These are phyloP conservation scores for Elysia crispata DNA, from an alignment of 2,888 invertebrate species.

Conservation along the genomic window DNA sequence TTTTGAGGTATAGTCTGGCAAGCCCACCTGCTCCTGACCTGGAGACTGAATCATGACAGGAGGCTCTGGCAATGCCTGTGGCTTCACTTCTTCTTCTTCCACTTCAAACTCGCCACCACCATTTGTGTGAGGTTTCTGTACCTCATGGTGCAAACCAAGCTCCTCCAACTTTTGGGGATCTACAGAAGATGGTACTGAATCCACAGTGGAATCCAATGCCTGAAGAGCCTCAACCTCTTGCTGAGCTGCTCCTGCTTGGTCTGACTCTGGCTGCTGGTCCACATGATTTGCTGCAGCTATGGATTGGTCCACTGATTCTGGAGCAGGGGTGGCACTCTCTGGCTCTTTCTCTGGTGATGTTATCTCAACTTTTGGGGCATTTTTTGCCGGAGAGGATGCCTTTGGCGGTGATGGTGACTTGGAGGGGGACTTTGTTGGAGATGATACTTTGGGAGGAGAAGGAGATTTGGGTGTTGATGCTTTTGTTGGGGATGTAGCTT, in stretches of 20 bases:
- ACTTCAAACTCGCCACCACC: conserved; percentile 34
- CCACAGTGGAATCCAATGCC: background rate
- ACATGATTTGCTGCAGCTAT: conserved; percentile 43
- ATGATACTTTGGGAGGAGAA: conserved; percentile 31
- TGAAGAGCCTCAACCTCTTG: conserved; percentile 19
- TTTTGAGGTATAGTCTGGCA: conserved; percentile 47
- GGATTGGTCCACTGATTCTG: conserved; percentile 48
- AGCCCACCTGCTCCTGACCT: conserved; percentile 46
- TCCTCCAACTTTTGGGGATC: conserved; percentile 58
- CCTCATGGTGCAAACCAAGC: conserved; percentile 68
- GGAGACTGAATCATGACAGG: conserved; percentile 64
- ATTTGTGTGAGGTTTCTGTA: conserved; percentile 50
- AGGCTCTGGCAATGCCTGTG: conserved; percentile 70
- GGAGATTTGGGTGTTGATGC: conserved; percentile 50
- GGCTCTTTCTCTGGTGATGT: background rate
- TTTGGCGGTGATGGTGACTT: conserved; percentile 51
- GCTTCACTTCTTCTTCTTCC: conserved; percentile 62
- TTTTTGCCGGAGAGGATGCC: conserved; percentile 40
- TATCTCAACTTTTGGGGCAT: background rate
- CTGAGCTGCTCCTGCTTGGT: conserved; percentile 32
- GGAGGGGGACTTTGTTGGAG: conserved; percentile 51
- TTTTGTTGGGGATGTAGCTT: conserved; percentile 52
- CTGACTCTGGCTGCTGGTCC: conserved; percentile 45
- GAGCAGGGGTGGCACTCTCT: conserved; percentile 25
- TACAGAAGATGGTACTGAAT: conserved; percentile 41